Conservation (phyloP, 2,797 vertebrate species). For the Euthynnus affinis region DNA sequence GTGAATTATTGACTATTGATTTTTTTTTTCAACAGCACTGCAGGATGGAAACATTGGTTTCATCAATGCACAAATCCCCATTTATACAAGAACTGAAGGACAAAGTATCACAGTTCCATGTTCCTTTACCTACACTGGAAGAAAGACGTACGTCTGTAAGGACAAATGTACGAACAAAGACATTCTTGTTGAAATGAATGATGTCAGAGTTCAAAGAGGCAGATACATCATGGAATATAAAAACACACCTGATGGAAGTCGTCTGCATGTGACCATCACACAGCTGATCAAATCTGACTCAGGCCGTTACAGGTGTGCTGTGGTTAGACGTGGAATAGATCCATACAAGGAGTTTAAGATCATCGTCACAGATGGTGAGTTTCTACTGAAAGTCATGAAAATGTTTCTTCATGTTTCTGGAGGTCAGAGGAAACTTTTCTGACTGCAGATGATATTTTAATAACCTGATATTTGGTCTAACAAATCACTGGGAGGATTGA, state of each 20-base stretch:
- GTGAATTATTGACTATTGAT: neutral
- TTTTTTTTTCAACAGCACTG: slow-evolving; percentile 27
- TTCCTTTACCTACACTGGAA: fast-evolving
- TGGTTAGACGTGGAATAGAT: fast-evolving
- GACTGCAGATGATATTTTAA: neutral
- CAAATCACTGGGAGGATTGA: neutral
- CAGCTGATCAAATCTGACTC: slow-evolving; percentile 37
- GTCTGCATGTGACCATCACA: slow-evolving; percentile 52
- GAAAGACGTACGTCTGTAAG: slow-evolving; percentile 20
- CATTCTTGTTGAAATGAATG: neutral
- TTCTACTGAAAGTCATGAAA: slow-evolving; percentile 10
- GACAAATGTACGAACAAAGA: neutral
- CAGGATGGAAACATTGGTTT: neutral
- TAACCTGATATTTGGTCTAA: neutral
- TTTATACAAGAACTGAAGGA: neutral
- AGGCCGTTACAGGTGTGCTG: slow-evolving; percentile 31
- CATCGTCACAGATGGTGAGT: slow-evolving; percentile 46
- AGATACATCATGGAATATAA: slow-evolving; percentile 43
- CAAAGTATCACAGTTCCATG: slow-evolving; percentile 3
- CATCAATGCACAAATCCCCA: neutral
- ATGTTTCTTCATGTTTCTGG: neutral
- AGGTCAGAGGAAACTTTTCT: neutral
- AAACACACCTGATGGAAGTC: neutral
- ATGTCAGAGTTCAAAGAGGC: fast-evolving
- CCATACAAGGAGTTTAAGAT: neutral